Evolutionary conservation across 2,113 vertebrate genomes (phyloP).

Genomic region (Petromus typicus): DNA sequence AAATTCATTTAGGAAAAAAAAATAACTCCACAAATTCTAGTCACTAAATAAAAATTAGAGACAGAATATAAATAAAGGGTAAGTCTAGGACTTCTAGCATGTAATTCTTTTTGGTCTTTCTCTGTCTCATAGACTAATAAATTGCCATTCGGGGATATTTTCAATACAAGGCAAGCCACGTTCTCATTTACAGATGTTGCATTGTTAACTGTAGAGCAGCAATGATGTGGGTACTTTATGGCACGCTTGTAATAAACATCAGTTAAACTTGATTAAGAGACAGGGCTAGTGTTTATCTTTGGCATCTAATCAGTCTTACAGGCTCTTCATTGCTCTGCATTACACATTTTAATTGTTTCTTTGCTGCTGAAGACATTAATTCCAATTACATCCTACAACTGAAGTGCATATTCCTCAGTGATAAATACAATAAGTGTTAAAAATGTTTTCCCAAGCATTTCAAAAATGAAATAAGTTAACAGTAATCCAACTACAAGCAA

Average conservation of each 20-base stretch:
- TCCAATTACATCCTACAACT: background rate
- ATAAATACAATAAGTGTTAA: background rate
- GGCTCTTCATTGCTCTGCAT: background rate
- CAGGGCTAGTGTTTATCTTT: slow-evolving; percentile 26
- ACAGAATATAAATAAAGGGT: background rate
- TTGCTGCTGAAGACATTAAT: background rate
- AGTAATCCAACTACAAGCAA: background rate
- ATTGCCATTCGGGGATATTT: slow-evolving; percentile 2
- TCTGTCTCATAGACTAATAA: background rate
- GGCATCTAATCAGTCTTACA: slow-evolving; percentile 6
- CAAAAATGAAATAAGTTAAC: background rate
- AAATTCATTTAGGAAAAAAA: background rate
- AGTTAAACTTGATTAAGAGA: slow-evolving; percentile 50
- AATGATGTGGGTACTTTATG: background rate
- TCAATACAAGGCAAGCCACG: background rate
- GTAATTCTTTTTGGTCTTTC: background rate
- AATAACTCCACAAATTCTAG: background rate
- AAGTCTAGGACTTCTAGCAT: background rate
- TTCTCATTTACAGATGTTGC: background rate
- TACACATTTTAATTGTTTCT: background rate
- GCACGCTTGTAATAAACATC: slow-evolving; percentile 26
- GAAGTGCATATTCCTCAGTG: background rate
- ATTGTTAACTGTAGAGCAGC: background rate
- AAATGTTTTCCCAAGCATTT: background rate
- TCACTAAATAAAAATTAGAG: background rate